Percentiles rank a stretch among this genome's conserved stretches.
These are phyloP conservation scores for Coracias cyanogaster DNA, from an alignment of 2,797 vertebrate genomes.

Conservation along the genomic window DNA sequence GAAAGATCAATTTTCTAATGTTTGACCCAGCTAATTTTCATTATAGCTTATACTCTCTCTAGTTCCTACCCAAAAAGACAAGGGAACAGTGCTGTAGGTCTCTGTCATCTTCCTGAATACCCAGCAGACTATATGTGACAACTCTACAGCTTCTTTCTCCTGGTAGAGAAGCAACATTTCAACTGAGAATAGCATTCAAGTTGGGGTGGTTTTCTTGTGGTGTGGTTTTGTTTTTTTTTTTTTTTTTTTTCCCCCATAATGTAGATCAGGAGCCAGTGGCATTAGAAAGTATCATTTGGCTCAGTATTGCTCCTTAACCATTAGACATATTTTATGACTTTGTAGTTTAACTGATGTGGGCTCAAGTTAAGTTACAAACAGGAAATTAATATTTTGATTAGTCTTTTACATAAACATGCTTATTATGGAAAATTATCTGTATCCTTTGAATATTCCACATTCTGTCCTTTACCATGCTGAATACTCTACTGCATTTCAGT, in stretches of 20 bases:
- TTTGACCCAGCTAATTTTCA: not conserved
- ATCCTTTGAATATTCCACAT: not conserved
- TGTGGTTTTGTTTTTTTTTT: not conserved
- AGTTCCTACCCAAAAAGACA: not conserved
- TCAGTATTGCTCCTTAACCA: not conserved
- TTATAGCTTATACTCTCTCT: not conserved
- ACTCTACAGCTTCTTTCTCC: not conserved
- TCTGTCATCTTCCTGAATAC: not conserved
- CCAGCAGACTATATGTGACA: accelerated
- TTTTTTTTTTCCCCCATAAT: not conserved
- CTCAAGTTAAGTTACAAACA: not conserved
- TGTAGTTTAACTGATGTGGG: not conserved
- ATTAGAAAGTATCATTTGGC: not conserved
- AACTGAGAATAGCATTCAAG: not conserved
- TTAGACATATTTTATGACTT: not conserved
- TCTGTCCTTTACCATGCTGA: not conserved
- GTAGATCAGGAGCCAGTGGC: not conserved
- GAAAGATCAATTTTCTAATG: not conserved
- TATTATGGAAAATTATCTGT: not conserved
- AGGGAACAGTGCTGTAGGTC: not conserved
- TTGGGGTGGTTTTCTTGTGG: not conserved
- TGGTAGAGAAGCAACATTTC: not conserved
- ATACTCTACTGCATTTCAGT: not conserved
- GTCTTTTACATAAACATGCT: not conserved
- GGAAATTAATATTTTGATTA: constrained; percentile 37